These are phyloP conservation scores for Tyrophagus putrescentiae DNA, from an alignment of 1,140 invertebrate species.

Conservation along the genomic window DNA sequence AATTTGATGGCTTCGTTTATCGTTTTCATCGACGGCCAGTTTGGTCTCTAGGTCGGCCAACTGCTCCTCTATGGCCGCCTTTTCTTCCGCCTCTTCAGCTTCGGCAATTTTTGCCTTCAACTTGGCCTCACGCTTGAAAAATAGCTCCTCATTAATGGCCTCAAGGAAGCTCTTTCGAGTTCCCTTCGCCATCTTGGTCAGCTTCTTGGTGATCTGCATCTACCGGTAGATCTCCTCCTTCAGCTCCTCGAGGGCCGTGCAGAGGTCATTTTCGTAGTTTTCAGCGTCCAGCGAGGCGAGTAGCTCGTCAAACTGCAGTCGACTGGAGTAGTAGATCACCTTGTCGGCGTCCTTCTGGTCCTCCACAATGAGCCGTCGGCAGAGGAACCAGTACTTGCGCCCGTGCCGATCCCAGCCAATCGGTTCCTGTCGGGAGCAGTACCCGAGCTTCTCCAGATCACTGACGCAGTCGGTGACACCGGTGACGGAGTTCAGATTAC, in stretches of 20 bases:
- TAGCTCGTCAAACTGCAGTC: slow-evolving; percentile 64
- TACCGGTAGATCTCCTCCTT: slow-evolving; percentile 76
- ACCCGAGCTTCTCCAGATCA: slow-evolving; percentile 75
- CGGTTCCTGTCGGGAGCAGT: slow-evolving; percentile 77
- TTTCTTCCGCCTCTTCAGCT: neutral
- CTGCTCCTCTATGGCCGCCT: slow-evolving; percentile 26
- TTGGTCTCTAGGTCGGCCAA: slow-evolving; percentile 40
- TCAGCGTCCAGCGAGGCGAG: slow-evolving; percentile 54
- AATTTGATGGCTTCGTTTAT: slow-evolving; percentile 32
- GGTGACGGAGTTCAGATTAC: slow-evolving; percentile 69
- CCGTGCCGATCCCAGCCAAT: slow-evolving; percentile 85
- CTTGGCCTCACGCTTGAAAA: slow-evolving; percentile 23
- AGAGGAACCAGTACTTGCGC: slow-evolving; percentile 89
- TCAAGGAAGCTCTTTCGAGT: slow-evolving; percentile 77
- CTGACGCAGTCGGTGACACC: slow-evolving; percentile 84
- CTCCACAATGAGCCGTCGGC: slow-evolving; percentile 79
- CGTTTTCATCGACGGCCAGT: slow-evolving; percentile 33
- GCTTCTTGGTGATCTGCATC: slow-evolving; percentile 77
- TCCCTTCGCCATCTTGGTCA: slow-evolving; percentile 71
- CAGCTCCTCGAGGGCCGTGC: slow-evolving; percentile 59
- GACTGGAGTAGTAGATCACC: slow-evolving; percentile 74
- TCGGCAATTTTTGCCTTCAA: slow-evolving; percentile 20
- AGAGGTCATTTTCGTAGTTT: slow-evolving; percentile 70
- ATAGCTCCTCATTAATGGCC: slow-evolving; percentile 56
- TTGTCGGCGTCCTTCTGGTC: slow-evolving; percentile 50